phyloP scores from a whole-genome alignment of 2,888 invertebrate genomes.

The Andrena praecox region DNA sequence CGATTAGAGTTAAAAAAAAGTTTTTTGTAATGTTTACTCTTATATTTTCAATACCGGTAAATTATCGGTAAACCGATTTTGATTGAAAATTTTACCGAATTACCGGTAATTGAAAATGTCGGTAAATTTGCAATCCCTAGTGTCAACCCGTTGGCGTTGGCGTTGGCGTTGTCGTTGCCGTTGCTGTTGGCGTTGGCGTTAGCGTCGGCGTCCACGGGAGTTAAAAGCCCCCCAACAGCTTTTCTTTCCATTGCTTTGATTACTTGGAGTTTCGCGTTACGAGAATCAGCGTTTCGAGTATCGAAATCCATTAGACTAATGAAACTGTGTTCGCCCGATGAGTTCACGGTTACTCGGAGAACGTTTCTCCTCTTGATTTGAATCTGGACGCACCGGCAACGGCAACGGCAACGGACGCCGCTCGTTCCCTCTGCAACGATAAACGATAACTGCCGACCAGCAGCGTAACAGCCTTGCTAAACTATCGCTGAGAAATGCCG shows the following conservation, averaged over 20 bases:
- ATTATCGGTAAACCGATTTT: too few species aligned
- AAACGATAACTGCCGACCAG: slow-evolving; percentile 17
- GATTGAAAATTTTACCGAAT: too few species aligned
- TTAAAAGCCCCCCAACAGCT: slow-evolving; percentile 34
- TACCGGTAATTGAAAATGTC: too few species aligned
- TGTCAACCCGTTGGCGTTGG: too few species aligned
- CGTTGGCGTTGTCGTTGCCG: background rate
- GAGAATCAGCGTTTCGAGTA: slow-evolving; percentile 36
- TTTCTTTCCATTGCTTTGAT: slow-evolving; percentile 43
- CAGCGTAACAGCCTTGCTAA: background rate
- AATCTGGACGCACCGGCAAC: slow-evolving; percentile 14
- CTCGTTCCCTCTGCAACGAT: slow-evolving; percentile 5
- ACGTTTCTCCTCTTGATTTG: slow-evolving; percentile 16
- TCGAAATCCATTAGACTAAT: slow-evolving; percentile 66
- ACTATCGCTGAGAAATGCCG: background rate
- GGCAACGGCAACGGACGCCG: background rate
- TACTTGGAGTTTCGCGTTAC: slow-evolving; percentile 30
- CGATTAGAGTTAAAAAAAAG: too few species aligned
- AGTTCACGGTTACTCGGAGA: slow-evolving; percentile 12
- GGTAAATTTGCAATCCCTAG: too few species aligned
- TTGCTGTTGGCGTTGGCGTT: background rate
- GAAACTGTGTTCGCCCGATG: slow-evolving; percentile 47
- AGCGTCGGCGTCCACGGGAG: slow-evolving; percentile 9
- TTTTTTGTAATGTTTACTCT: too few species aligned
- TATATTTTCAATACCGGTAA: too few species aligned